phyloP scores from a whole-genome alignment of 2,113 vertebrate genomes.

The Carettochelys insculpta region DNA sequence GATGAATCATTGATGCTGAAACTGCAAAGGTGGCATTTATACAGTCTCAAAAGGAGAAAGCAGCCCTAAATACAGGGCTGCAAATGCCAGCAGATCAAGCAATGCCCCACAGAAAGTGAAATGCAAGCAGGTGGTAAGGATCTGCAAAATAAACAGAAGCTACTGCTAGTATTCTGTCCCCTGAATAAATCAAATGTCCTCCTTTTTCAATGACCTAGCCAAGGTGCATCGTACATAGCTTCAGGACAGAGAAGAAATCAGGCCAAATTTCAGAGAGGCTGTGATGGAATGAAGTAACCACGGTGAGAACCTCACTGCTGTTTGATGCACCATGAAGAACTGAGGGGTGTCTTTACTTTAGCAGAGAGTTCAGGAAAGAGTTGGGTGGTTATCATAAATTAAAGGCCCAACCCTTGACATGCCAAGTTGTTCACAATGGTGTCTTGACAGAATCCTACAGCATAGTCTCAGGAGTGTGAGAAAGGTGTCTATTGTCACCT shows the following conservation, averaged over 20 bases:
- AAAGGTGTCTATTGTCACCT: too few relatives aligned
- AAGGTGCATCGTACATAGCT: background rate
- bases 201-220: background rate
- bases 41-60: background rate
- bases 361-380: background rate
- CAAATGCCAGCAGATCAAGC: background rate
- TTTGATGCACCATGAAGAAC: background rate
- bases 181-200: background rate
- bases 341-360: accelerated
- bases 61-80: background rate
- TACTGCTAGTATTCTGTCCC: background rate
- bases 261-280: background rate
- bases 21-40: accelerated
- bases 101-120: accelerated
- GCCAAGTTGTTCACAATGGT: too few relatives aligned
- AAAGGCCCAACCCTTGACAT: too few relatives aligned
- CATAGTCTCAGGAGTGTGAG: too few relatives aligned
- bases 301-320: background rate
- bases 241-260: background rate
- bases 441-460: too few relatives aligned
- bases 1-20: accelerated
- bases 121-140: accelerated
- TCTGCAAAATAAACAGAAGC: background rate
- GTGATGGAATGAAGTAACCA: background rate
- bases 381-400: background rate